Conservation (phyloP, 2,797 vertebrate genomes). For the Limosa lapponica region DNA sequence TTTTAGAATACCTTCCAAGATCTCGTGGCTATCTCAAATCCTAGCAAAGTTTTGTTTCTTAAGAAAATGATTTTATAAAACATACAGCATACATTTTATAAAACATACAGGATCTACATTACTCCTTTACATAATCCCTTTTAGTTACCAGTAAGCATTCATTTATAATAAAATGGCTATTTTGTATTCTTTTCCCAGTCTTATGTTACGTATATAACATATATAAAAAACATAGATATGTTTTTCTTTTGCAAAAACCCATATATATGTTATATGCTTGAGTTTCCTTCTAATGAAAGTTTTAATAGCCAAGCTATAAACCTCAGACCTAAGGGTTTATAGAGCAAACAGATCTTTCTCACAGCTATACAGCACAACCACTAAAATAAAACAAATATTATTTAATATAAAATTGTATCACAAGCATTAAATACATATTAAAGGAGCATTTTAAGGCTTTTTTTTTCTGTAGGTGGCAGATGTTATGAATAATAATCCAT, state of each 20-base stretch:
- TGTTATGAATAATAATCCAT: constrained; percentile 78
- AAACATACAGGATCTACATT: background rate
- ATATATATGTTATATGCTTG: background rate
- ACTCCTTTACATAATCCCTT: background rate
- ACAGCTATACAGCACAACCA: background rate
- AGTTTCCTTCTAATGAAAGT: background rate
- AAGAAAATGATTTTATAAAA: background rate
- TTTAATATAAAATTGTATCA: constrained; percentile 70
- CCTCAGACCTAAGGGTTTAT: constrained; percentile 2
- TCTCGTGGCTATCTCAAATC: background rate
- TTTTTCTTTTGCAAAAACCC: background rate
- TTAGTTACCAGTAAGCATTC: background rate
- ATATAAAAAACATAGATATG: background rate
- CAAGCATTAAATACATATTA: constrained; percentile 74
- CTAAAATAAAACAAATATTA: constrained; percentile 55
- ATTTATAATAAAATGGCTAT: background rate
- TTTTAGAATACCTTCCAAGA: background rate
- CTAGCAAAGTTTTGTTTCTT: background rate
- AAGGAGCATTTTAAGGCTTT: constrained; percentile 63
- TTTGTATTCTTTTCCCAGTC: background rate
- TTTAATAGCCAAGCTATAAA: constrained; percentile 55
- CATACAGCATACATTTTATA: background rate
- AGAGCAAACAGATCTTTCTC: background rate
- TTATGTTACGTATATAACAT: background rate
- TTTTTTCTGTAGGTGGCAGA: constrained; percentile 73